These are phyloP conservation scores for Phalacrocorax carbo DNA, from an alignment of 2,113 vertebrate species.

Conservation along the genomic window DNA sequence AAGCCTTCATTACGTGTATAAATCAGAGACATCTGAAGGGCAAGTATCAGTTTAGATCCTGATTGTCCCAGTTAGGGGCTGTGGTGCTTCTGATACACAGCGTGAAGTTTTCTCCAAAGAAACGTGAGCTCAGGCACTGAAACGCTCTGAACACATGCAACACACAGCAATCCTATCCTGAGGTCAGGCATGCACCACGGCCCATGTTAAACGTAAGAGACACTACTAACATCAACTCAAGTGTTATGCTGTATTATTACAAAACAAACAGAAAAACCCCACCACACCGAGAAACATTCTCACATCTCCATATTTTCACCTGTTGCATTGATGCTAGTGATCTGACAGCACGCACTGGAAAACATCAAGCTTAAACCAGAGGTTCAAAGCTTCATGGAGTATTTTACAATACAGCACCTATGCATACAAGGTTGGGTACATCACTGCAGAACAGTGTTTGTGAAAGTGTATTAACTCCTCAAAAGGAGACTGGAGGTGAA, in stretches of 20 bases:
- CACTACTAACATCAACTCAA: neutral
- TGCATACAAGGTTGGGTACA: neutral
- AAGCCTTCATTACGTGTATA: neutral
- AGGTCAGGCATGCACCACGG: neutral
- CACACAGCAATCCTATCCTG: neutral
- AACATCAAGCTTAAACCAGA: neutral
- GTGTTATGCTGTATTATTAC: neutral
- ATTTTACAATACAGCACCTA: neutral
- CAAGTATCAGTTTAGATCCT: neutral
- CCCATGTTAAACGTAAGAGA: accelerated
- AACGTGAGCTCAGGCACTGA: neutral
- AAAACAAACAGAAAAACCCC: neutral
- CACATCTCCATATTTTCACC: neutral
- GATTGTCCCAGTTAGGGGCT: neutral
- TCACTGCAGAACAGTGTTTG: neutral
- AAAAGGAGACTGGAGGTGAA: neutral
- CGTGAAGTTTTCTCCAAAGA: neutral
- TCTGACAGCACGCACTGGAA: accelerated
- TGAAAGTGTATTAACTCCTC: neutral
- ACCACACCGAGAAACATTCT: neutral
- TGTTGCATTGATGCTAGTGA: neutral
- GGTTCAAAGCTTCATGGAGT: neutral
- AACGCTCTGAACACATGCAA: neutral
- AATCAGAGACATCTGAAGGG: neutral
- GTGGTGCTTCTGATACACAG: neutral